These are phyloP conservation scores for Sitodiplosis mosellana DNA, from an alignment of 1,140 invertebrate genomes.

Conservation along the genomic window DNA sequence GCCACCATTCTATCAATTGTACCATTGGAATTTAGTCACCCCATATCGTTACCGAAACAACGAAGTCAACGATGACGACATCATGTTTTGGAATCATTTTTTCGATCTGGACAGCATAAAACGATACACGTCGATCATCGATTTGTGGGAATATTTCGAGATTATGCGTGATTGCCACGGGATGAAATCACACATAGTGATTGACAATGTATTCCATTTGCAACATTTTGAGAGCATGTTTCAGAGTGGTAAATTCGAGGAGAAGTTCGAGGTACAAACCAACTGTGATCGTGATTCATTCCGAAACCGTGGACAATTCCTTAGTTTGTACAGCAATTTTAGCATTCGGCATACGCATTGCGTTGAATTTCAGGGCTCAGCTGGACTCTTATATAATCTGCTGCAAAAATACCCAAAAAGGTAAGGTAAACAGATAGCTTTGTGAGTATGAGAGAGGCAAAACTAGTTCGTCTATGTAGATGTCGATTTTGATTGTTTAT, in stretches of 20 bases:
- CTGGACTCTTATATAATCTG: constrained; percentile 39
- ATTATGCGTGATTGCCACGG: constrained; percentile 10
- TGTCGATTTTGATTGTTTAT: neutral
- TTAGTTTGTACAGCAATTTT: neutral
- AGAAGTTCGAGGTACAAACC: constrained; percentile 49
- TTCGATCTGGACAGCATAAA: constrained; percentile 71
- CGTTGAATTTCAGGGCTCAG: constrained; percentile 68
- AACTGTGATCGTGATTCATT: neutral
- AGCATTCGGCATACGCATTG: constrained; percentile 27
- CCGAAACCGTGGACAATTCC: no score
- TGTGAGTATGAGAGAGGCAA: no score
- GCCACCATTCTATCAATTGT: constrained; percentile 77
- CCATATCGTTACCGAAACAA: constrained; percentile 14
- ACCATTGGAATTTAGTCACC: constrained; percentile 63
- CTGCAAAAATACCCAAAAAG: constrained; percentile 19
- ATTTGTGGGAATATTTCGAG: constrained; percentile 64
- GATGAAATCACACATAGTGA: constrained; percentile 9
- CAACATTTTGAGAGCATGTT: constrained; percentile 78
- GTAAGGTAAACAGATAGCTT: no score
- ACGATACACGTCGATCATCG: constrained; percentile 67
- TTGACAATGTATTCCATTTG: constrained; percentile 58
- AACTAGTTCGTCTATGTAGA: no score
- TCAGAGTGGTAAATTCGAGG: constrained; percentile 55
- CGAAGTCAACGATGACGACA: constrained; percentile 22
- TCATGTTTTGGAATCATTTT: constrained; percentile 55